Evolutionary conservation across 1,140 invertebrate genomes (phyloP).

Genomic region (Bombus balteatus): DNA sequence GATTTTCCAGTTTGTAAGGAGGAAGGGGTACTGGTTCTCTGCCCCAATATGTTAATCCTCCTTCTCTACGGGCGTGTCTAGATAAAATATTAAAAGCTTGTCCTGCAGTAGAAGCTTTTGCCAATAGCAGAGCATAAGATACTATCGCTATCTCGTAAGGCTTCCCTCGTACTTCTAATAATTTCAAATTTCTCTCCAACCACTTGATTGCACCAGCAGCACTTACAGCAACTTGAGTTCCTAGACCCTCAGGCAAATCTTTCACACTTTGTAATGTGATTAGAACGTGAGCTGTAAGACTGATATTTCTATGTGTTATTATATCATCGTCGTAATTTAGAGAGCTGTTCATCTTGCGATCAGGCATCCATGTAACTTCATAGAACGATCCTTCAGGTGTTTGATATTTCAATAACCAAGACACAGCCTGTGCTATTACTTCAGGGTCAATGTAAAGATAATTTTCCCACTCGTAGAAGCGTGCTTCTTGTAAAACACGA

Average conservation of each 20-base stretch:
- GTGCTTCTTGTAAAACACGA: conserved; percentile 93
- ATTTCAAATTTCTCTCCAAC: conserved; percentile 92
- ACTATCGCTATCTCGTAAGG: conserved; percentile 94
- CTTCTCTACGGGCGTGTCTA: conserved; percentile 86
- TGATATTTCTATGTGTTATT: conserved; percentile 89
- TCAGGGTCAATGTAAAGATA: conserved; percentile 94
- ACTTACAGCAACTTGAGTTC: conserved; percentile 87
- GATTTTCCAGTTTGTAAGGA: conserved; percentile 93
- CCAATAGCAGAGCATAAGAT: conserved; percentile 92
- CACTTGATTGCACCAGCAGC: conserved; percentile 89
- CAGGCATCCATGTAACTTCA: conserved; percentile 91
- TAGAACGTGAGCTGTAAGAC: conserved; percentile 94
- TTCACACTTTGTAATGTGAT: conserved; percentile 92
- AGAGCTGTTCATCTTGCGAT: conserved; percentile 92
- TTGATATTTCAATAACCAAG: conserved; percentile 92
- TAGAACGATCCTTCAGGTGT: conserved; percentile 91
- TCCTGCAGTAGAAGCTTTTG: conserved; percentile 91
- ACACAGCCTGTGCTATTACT: conserved; percentile 90
- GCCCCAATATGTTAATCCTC: conserved; percentile 94
- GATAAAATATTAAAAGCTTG: conserved; percentile 90
- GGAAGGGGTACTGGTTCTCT: conserved; percentile 89
- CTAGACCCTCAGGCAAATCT: conserved; percentile 90
- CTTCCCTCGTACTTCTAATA: conserved; percentile 87
- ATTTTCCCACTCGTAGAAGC: conserved; percentile 96
- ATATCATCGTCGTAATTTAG: conserved; percentile 82